Evolutionary conservation across 2,888 invertebrate species (phyloP).

Genomic region (Melinopterus prodromus): DNA sequence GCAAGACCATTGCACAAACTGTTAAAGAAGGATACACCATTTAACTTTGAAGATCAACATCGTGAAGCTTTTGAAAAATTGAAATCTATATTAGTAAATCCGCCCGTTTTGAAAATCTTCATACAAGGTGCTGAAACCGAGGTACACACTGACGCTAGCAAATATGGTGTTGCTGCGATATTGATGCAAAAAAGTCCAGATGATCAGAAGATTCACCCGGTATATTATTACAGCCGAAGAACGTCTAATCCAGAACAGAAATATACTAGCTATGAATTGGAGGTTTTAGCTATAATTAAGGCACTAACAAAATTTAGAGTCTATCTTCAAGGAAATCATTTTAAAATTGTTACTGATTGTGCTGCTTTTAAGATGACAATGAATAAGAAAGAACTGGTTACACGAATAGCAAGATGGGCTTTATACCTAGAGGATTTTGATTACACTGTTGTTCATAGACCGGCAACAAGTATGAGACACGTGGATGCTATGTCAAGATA

Average conservation of each 20-base stretch:
- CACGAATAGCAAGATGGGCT: conserved; percentile 50
- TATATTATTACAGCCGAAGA: conserved; percentile 49
- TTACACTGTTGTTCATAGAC: conserved; percentile 48
- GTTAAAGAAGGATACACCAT: conserved; percentile 34
- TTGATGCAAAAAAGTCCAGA: conserved; percentile 44
- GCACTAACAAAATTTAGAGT: conserved; percentile 51
- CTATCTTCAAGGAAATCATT: conserved; percentile 48
- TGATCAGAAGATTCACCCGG: conserved; percentile 46
- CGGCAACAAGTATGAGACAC: conserved; percentile 46
- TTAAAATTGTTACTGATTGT: conserved; percentile 53
- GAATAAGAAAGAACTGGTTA: conserved; percentile 47
- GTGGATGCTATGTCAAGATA: conserved; percentile 48
- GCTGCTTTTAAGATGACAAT: conserved; percentile 50
- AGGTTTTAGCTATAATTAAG: conserved; percentile 51
- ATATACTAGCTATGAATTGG: conserved; percentile 52
- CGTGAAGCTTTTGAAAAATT: not conserved
- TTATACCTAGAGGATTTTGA: conserved; percentile 48
- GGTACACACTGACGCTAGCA: conserved; percentile 40
- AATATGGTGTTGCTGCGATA: conserved; percentile 45
- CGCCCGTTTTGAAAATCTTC: conserved; percentile 42
- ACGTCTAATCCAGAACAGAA: conserved; percentile 48
- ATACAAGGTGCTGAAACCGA: conserved; percentile 37
- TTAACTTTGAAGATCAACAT: conserved; percentile 29
- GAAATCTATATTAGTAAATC: not conserved
- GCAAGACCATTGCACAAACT: conserved; percentile 46